Base-by-base conservation (phyloP, 2,888 invertebrate genomes). In the Cephus rjabovi region DNA sequence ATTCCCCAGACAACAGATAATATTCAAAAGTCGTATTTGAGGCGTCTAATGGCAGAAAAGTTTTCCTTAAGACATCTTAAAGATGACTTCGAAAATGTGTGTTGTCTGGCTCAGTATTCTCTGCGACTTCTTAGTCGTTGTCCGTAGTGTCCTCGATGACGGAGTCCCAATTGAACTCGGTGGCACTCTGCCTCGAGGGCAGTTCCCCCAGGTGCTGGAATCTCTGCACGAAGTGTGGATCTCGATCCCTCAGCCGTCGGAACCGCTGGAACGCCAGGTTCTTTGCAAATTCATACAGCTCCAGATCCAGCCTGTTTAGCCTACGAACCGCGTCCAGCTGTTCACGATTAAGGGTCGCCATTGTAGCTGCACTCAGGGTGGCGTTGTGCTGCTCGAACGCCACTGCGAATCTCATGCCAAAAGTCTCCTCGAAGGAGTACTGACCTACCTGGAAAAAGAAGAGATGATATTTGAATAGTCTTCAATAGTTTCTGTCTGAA, bases 341-440 rank as follows among this genome's bases (percentile, higher is more conserved):
- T 81, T 95, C 93, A 0, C 95, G 93, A 68, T 95, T 95, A 80
- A 98, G 93, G 79, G 95, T 95, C 30, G 95, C 95, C 87, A 97
- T 94, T 76, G 97, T 96, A 77, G 96, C 95, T 83, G 96, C 96
- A 33, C 97, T 97, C 81, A 97, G 95, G 0, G 98, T 98, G 79
- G 96, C 95, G 92, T 98, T 98, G 92, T 97, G 97, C 92, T 98
- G 98, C 87, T 96, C 96, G 92, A 98, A 98, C 76, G 97, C 96
- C 87, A 97, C 95, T 81, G 96, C 96, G 92, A 98, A 98, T 81
- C 97, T 94, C 88, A 98, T 94, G 91, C 97, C 97, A 91, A 98
- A 98, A 30, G 97, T 97, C 92, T 97, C 97, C 90, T 98, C 98
- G 91, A 98, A 98, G 85, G 98, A 96, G 92, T 98, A 98, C 91